phyloP scores from a whole-genome alignment of 2,888 invertebrate genomes.

The Thecocarcelia acutangulata region DNA sequence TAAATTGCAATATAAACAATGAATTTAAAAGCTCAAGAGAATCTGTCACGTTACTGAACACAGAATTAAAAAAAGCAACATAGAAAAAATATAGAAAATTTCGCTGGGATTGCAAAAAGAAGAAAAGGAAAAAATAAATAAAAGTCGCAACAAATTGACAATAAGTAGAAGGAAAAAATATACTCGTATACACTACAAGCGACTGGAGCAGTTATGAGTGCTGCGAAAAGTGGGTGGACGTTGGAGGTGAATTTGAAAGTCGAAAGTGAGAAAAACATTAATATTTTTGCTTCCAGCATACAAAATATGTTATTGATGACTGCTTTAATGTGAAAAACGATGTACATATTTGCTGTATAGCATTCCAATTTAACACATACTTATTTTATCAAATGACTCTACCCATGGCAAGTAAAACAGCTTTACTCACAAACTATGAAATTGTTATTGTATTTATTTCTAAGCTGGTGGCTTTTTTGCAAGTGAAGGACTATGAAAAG shows the following conservation, averaged over 20 bases:
- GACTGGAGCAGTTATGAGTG: slow-evolving; percentile 4
- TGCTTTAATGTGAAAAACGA: slow-evolving; percentile 28
- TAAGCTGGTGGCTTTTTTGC: not conserved
- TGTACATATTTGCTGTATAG: slow-evolving; percentile 1
- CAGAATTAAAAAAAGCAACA: not conserved
- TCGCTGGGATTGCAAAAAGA: slow-evolving; percentile 57
- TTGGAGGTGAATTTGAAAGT: not conserved
- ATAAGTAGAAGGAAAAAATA: slow-evolving; percentile 50
- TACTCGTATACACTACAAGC: not conserved
- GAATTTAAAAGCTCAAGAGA: slow-evolving; percentile 32
- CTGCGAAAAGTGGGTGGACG: slow-evolving; percentile 1
- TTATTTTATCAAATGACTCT: slow-evolving; percentile 9
- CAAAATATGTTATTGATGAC: slow-evolving; percentile 60
- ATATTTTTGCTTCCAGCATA: slow-evolving; percentile 63
- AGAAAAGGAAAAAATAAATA: slow-evolving; percentile 36
- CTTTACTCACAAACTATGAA: slow-evolving; percentile 19
- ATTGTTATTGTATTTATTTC: slow-evolving; percentile 29
- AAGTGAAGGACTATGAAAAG: not conserved
- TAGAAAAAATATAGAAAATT: slow-evolving; percentile 31
- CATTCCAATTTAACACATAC: slow-evolving; percentile 38
- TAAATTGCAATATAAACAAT: slow-evolving; percentile 60
- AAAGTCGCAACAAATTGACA: slow-evolving; percentile 65
- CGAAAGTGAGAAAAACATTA: slow-evolving; percentile 49
- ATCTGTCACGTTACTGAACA: slow-evolving; percentile 53
- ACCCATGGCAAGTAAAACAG: slow-evolving; percentile 12